Percentiles rank a stretch among this genome's conserved stretches.
Conservation (phyloP, 2,888 invertebrate species). For the Callyntrura sp. region DNA sequence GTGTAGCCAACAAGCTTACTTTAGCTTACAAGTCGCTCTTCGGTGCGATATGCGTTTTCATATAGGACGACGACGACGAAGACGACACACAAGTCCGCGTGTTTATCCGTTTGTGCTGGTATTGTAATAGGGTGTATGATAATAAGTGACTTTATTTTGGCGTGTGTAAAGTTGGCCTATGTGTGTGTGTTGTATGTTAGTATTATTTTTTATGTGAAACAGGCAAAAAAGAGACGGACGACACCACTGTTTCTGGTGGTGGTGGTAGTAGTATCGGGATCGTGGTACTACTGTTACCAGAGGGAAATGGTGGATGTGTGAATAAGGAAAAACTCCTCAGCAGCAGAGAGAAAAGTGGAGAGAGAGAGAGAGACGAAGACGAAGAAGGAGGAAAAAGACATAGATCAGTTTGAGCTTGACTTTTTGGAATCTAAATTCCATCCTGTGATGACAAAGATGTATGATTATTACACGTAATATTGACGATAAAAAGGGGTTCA, state of each 20-base stretch:
- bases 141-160: constrained; percentile 21
- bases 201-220: constrained; percentile 69
- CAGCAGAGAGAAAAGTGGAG: constrained; percentile 28
- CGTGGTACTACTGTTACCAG: too few relatives aligned
- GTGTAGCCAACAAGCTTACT: too few relatives aligned
- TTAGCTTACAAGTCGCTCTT: too few relatives aligned
- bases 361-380: constrained; percentile 61
- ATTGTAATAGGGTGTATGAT: too few relatives aligned
- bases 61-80: too few relatives aligned
- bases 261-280: too few relatives aligned
- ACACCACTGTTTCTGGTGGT: constrained; percentile 40
- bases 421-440: constrained; percentile 80
- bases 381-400: constrained; percentile 73
- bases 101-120: too few relatives aligned
- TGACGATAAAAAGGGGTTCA: constrained; percentile 79
- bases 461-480: constrained; percentile 80
- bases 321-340: constrained; percentile 51
- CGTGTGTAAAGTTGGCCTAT: too few relatives aligned
- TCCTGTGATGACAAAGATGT: constrained; percentile 80
- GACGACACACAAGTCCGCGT: too few relatives aligned
- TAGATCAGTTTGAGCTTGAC: constrained; percentile 79
- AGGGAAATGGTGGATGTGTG: neutral
- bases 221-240: constrained; percentile 67
- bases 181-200: constrained; percentile 40
- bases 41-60: too few relatives aligned